Base-by-base conservation (phyloP, 2,797 vertebrate species). In the Sebastes alutus region DNA sequence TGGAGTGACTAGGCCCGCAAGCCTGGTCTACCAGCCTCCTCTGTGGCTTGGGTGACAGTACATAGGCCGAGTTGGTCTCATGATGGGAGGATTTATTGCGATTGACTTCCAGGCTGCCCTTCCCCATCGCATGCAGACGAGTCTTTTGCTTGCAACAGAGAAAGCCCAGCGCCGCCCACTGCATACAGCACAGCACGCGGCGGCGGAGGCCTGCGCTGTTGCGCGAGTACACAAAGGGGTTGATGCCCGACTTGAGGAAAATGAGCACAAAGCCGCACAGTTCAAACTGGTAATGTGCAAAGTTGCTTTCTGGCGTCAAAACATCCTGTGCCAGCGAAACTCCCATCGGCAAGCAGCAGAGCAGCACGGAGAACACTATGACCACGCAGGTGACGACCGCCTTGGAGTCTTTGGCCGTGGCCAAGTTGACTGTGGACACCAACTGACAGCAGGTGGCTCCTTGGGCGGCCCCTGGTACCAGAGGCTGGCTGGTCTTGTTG, bases 21-120 rank as follows among this genome's bases (percentile, higher is more conserved):
- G 97, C 97, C 89, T 97, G 98, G 91, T 99, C 98, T 80, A 97
- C 95, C 78, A 99, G 94, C 92, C 96, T 97, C 83, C 97, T 97
- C 83, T 96, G 97, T 0, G 97, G 96, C 87, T 98, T 99, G 11
- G 99, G 97, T 5, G 98, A 99, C 78, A 99, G 88, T 86, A 99
- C 87, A 23, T 99, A 99, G 0, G 98, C 99, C 0, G 98, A 99
- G 92, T 99, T 99, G 81, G 98, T 99, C 90, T 99, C 98, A 0
- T 99, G 98, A 88, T 99, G 98, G 11, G 99, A 99, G 1, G 98
- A 99, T 83, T 99, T 99, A 93, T 99, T 99, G 86, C 98, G 97
- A 91, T 99, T 99, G 90, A 96, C 96, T 81, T 99, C 97, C 5
- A 99, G 93, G 94, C 95, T 98, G 60, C 98, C 99, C 81, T 97